Base-by-base conservation (phyloP, 2,888 invertebrate species). In the Eupithecia insigniata region DNA sequence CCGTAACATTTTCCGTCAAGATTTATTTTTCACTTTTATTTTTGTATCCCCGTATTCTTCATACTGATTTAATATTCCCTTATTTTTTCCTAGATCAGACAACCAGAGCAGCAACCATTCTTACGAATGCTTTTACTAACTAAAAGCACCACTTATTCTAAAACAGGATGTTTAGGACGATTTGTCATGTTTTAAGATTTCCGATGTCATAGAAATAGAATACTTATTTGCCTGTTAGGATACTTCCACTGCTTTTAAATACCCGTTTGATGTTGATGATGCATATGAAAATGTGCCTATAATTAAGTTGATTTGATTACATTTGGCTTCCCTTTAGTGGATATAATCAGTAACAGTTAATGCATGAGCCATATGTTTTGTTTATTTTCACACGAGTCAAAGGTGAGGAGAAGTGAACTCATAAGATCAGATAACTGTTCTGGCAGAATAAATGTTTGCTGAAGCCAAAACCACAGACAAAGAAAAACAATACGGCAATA, bases 341-440 rank as follows among this genome's bases (percentile, higher is more conserved):
- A 26, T 55, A 26, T 26, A 22, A 55, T 55, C 55, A 55, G 26
- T 30, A 12, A 62, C 18, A 62, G 4, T 10, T 32, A n/a, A 34
- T 16, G 18, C 8, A 62, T 34, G 10, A n/a, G 61, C 22, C 61
- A 22, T 32, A 32, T 62, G 61, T 62, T 32, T 30, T n/a, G 30
- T 70, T 73, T 76, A 73, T 71, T 71, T 71, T 66, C 68, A 66
- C 16, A 12, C 66, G 39, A 73, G 73, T 75, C 75, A 75, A 72
- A 75, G 76, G 73, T 75, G 75, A 76, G 43, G n/a, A n/a, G n/a
- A n/a, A n/a, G n/a, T n/a, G n/a, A 26, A 2, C 4, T 55, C 5
- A 14, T 26, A 12, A 51, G 22, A 62, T 10, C 32, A n/a, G 61
- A 62, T 62, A 62, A n/a, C n/a, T n/a, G n/a, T 62, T 32, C 32